Evolutionary conservation across 1,140 invertebrate species (phyloP).

Genomic region (Physella acuta): DNA sequence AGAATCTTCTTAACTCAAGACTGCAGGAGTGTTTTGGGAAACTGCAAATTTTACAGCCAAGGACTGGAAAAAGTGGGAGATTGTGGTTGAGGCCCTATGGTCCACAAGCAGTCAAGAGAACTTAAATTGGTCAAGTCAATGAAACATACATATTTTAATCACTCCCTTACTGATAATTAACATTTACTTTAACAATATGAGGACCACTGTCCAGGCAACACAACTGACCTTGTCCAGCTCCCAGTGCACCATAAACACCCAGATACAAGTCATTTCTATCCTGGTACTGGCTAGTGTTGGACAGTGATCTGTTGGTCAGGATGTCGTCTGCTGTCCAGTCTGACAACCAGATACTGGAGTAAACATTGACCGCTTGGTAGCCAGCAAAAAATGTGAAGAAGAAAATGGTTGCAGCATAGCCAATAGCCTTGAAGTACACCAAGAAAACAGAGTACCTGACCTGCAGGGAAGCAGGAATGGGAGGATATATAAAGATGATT

Average conservation of each 20-base stretch:
- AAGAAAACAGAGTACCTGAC: slow-evolving; percentile 45
- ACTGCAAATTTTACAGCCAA: too few relatives aligned
- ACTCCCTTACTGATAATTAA: too few relatives aligned
- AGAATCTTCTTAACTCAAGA: too few relatives aligned
- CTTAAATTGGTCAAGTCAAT: too few relatives aligned
- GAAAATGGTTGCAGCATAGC: slow-evolving; percentile 26
- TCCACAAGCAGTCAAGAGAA: too few relatives aligned
- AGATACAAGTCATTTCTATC: slow-evolving; percentile 31
- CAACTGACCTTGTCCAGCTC: slow-evolving; percentile 48
- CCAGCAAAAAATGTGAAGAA: slow-evolving; percentile 36
- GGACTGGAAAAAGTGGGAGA: too few relatives aligned
- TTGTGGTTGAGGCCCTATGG: too few relatives aligned
- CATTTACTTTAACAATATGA: too few relatives aligned
- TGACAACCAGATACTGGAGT: slow-evolving; percentile 48
- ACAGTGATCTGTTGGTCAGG: slow-evolving; percentile 27
- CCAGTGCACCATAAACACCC: slow-evolving; percentile 40
- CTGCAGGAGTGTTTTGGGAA: too few relatives aligned
- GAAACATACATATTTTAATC: too few relatives aligned
- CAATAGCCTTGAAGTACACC: slow-evolving; percentile 44
- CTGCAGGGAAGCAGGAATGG: slow-evolving; percentile 28
- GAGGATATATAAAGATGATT: not conserved
- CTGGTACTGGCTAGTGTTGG: slow-evolving; percentile 16
- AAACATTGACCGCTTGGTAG: slow-evolving; percentile 39
- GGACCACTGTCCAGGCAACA: too few relatives aligned
- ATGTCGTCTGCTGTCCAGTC: slow-evolving; percentile 49